Percentiles rank a stretch among this genome's conserved stretches.
Evolutionary conservation across 1,140 invertebrate species (phyloP).

Genomic region (Scaptomyza graminum): DNA sequence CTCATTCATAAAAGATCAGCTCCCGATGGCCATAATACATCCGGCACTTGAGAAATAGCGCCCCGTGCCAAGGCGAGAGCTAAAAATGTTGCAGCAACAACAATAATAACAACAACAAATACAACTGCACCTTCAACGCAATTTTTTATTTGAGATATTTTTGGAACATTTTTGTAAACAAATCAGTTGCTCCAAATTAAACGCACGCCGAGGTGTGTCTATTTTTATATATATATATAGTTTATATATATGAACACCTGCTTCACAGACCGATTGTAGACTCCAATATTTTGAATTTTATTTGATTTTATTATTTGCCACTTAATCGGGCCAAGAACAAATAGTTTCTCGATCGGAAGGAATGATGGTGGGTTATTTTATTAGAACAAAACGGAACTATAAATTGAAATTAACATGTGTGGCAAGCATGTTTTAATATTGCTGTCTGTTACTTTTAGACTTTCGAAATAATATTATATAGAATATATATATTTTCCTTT

Average conservation of each 20-base stretch:
- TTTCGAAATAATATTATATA: neutral
- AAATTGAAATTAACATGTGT: constrained; percentile 23
- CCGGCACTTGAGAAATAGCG: constrained; percentile 55
- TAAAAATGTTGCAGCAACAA: constrained; percentile 1
- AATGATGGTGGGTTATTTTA: neutral
- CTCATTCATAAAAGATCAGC: constrained; percentile 63
- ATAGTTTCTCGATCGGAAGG: too few relatives aligned
- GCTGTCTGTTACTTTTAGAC: neutral
- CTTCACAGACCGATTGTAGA: neutral
- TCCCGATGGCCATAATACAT: constrained; percentile 52
- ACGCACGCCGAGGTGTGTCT: constrained; percentile 28
- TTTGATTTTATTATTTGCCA: constrained; percentile 55
- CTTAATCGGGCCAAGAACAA: constrained; percentile 19
- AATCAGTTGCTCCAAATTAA: constrained; percentile 56
- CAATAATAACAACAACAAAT: neutral
- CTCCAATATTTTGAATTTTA: constrained; percentile 45
- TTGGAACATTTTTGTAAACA: constrained; percentile 56
- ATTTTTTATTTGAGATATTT: constrained; percentile 49
- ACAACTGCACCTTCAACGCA: constrained; percentile 31
- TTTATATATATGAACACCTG: neutral
- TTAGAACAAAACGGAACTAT: constrained; percentile 22
- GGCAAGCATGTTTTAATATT: neutral
- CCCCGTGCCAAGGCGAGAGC: constrained; percentile 34
- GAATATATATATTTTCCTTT: too few relatives aligned
- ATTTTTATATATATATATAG: constrained; percentile 1